These are phyloP conservation scores for Brachionus calyciflorus DNA, from an alignment of 1,140 invertebrate species.

Conservation along the genomic window DNA sequence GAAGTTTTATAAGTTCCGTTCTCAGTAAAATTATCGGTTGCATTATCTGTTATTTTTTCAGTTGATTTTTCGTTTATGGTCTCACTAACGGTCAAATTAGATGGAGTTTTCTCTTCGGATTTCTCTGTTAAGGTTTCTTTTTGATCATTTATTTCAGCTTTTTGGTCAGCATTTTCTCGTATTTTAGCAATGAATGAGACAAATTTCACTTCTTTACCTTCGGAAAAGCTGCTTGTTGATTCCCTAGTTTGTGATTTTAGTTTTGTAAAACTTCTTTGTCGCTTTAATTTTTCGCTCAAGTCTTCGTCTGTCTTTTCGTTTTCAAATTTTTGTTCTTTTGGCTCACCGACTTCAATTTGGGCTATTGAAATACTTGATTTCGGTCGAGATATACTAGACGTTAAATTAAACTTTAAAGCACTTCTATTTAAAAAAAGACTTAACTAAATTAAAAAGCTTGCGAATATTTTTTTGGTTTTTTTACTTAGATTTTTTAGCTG, in stretches of 20 bases:
- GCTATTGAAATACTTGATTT: neutral
- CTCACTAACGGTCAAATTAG: neutral
- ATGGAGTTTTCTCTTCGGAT: neutral
- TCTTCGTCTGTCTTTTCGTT: neutral
- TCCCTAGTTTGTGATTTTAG: neutral
- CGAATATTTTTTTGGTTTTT: neutral
- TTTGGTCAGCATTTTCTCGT: neutral
- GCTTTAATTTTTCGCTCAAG: neutral
- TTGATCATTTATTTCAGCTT: neutral
- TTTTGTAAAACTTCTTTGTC: neutral
- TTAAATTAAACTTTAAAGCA: constrained; percentile 27
- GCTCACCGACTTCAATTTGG: constrained; percentile 1
- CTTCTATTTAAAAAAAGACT: neutral
- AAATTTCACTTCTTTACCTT: constrained; percentile 22
- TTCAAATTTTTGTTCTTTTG: constrained; percentile 5
- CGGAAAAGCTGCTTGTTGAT: neutral
- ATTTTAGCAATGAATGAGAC: constrained; percentile 24
- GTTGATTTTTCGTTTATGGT: neutral
- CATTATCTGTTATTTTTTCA: neutral
- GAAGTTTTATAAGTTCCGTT: neutral
- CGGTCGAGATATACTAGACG: neutral
- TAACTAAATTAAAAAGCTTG: neutral
- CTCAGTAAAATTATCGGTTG: neutral
- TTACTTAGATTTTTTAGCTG: constrained; percentile 15
- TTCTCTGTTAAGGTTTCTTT: neutral